Conservation (phyloP, 2,888 invertebrate species). For the Philaethria dido region DNA sequence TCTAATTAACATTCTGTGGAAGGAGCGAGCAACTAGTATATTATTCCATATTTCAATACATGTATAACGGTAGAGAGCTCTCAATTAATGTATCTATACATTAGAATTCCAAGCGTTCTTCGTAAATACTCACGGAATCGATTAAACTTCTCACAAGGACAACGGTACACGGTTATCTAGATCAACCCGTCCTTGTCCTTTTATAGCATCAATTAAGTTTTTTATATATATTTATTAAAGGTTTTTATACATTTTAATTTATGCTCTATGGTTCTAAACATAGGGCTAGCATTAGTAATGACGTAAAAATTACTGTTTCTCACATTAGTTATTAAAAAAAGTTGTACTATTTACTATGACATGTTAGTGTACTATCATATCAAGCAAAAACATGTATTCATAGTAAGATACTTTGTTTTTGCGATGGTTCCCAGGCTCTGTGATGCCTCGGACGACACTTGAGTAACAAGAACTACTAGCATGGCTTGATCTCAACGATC, state of each 20-base stretch:
- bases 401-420: slow-evolving; percentile 33
- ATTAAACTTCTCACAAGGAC: slow-evolving; percentile 30
- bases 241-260: background rate
- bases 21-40: no score
- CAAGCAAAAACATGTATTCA: background rate
- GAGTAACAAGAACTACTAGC: slow-evolving; percentile 18
- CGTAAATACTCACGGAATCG: slow-evolving; percentile 24
- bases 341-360: slow-evolving; percentile 8
- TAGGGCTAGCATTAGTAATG: slow-evolving; percentile 5
- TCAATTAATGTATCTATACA: background rate
- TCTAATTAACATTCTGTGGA: no score
- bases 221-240: background rate
- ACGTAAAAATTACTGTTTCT: background rate
- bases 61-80: background rate
- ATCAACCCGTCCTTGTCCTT: slow-evolving; percentile 28
- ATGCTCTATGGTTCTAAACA: background rate
- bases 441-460: slow-evolving; percentile 6
- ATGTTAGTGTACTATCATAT: background rate
- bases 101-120: slow-evolving; percentile 19
- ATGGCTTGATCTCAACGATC: background rate
- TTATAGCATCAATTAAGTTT: background rate
- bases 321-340: slow-evolving; percentile 20
- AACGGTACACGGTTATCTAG: slow-evolving; percentile 27
- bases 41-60: no score
- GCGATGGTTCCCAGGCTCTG: slow-evolving; percentile 39